A percentile compares a stretch with the other conserved stretches of the same genome.
These are phyloP conservation scores for Chrysolina haemoptera DNA, from an alignment of 2,888 invertebrate species.

Conservation along the genomic window DNA sequence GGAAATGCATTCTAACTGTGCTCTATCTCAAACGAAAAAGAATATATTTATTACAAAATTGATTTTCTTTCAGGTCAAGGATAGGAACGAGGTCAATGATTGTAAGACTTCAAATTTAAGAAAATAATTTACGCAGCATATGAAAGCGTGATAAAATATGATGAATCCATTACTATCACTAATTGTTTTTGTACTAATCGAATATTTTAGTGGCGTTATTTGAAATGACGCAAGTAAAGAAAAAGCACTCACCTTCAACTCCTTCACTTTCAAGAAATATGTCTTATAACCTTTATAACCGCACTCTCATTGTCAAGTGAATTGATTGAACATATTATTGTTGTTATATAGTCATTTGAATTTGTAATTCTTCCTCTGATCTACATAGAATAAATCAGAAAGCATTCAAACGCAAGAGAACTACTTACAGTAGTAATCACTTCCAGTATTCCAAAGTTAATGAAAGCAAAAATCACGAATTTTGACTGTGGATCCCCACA, in stretches of 20 bases:
- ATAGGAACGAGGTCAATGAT: too few relatives aligned
- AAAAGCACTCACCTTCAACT: not conserved
- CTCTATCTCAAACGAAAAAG: too few relatives aligned
- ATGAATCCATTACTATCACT: too few relatives aligned
- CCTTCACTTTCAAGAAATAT: not conserved
- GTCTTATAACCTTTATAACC: not conserved
- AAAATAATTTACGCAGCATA: too few relatives aligned
- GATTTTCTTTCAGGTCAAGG: too few relatives aligned
- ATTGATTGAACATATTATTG: not conserved
- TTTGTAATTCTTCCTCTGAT: conserved; percentile 20
- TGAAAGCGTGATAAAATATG: too few relatives aligned
- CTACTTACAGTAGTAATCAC: too few relatives aligned
- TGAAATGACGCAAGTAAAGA: not conserved
- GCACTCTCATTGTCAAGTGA: conserved; percentile 15
- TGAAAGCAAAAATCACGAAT: not conserved
- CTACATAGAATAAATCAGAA: conserved; percentile 19
- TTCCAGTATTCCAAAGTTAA: not conserved
- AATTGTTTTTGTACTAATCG: too few relatives aligned
- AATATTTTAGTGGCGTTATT: too few relatives aligned
- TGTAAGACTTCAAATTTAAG: too few relatives aligned
- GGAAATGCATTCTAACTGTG: too few relatives aligned
- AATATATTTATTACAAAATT: too few relatives aligned
- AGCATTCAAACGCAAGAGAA: not conserved
- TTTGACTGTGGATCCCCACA: not conserved
- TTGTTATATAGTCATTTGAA: conserved; percentile 22